Conservation (phyloP, 2,113 vertebrate genomes). For the Paracanthobrama guichenoti region DNA sequence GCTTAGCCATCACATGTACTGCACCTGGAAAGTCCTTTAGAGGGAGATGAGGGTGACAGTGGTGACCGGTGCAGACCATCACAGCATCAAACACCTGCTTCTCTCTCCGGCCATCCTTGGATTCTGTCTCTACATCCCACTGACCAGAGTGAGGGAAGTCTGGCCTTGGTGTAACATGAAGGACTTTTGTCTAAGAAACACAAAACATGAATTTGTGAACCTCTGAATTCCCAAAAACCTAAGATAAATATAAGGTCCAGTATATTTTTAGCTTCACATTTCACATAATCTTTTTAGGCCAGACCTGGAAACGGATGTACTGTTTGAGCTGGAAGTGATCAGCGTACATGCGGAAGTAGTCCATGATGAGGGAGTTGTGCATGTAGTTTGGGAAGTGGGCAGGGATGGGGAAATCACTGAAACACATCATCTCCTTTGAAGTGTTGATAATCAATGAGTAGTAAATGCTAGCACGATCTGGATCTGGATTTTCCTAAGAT, state of each 20-base stretch:
- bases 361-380: slow-evolving; percentile 85
- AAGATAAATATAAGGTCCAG: background rate
- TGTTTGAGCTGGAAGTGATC: slow-evolving; percentile 80
- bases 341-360: slow-evolving; percentile 87
- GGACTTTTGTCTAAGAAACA: slow-evolving; percentile 78
- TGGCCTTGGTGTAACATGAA: slow-evolving; percentile 72
- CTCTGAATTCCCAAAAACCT: background rate
- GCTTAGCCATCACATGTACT: background rate
- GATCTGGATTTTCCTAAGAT: slow-evolving; percentile 79
- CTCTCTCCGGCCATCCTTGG: slow-evolving; percentile 64
- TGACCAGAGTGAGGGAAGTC: slow-evolving; percentile 84
- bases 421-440: slow-evolving; percentile 96
- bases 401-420: slow-evolving; percentile 88
- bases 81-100: slow-evolving; percentile 84
- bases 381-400: slow-evolving; percentile 89
- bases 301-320: slow-evolving; percentile 83
- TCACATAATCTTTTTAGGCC: background rate
- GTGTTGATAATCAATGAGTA: slow-evolving; percentile 89
- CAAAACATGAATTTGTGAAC: background rate
- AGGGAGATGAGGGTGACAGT: slow-evolving; percentile 78
- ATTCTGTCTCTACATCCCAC: slow-evolving; percentile 85
- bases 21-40: slow-evolving; percentile 87
- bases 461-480: slow-evolving; percentile 88
- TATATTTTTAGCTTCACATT: background rate
- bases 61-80: slow-evolving; percentile 87